Conservation (phyloP, 2,888 invertebrate species). For the Andrena marginata region DNA sequence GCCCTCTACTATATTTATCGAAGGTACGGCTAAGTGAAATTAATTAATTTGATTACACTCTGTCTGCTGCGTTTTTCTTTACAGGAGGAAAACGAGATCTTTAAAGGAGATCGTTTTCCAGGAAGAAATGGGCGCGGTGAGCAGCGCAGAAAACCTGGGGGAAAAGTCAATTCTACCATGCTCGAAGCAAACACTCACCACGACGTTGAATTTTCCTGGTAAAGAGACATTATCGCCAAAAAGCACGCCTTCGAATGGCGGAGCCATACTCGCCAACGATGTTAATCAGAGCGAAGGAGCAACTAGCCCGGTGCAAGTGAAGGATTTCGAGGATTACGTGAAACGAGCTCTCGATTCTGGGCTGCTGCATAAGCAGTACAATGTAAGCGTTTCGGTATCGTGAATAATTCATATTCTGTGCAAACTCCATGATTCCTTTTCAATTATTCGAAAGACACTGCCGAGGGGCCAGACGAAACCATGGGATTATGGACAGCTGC, state of each 20-base stretch:
- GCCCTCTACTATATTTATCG: constrained; percentile 40
- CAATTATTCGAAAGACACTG: constrained; percentile 78
- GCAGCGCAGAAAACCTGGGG: constrained; percentile 14
- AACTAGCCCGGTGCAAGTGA: constrained; percentile 74
- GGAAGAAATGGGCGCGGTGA: constrained; percentile 40
- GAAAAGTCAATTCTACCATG: constrained; percentile 2
- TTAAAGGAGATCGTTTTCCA: neutral
- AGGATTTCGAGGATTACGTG: constrained; percentile 83
- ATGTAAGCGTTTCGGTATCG: constrained; percentile 69
- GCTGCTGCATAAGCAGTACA: constrained; percentile 79
- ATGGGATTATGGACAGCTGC: constrained; percentile 82
- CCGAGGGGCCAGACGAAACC: constrained; percentile 83
- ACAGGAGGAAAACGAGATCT: constrained; percentile 34
- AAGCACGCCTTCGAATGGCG: constrained; percentile 16
- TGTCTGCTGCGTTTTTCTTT: neutral
- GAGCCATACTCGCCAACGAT: neutral
- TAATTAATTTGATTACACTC: neutral
- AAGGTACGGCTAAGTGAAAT: constrained; percentile 41
- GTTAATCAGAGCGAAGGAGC: constrained; percentile 3
- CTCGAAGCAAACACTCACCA: constrained; percentile 9
- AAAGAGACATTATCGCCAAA: constrained; percentile 23
- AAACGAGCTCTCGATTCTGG: constrained; percentile 79
- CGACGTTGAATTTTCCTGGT: constrained; percentile 9
- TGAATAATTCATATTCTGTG: neutral
- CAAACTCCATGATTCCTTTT: neutral